A percentile compares a stretch with the other conserved stretches of the same genome.
phyloP scores from a whole-genome alignment of 64 coral and sea anemone genomes.

The Montipora capricornis region DNA sequence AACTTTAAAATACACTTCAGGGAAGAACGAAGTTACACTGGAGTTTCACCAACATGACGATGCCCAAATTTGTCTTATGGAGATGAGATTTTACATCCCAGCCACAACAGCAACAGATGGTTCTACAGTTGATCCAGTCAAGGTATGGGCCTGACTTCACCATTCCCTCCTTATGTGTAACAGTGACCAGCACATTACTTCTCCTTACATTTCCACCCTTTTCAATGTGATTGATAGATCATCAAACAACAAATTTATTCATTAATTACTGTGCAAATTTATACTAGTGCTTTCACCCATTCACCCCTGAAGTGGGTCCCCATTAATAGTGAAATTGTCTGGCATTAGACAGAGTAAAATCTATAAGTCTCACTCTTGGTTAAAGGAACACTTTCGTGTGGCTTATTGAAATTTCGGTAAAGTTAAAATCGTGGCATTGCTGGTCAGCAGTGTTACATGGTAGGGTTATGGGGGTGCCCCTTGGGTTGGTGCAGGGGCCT shows the following conservation, averaged over 20 bases:
- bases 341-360: too few species aligned
- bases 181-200: not conserved
- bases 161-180: not conserved
- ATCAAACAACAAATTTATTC: not conserved
- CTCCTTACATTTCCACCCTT: not conserved
- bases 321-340: too few species aligned
- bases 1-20: conserved; percentile 24
- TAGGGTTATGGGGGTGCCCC: too few species aligned
- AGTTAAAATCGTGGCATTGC: too few species aligned
- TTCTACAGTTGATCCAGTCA: conserved; percentile 87
- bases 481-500: too few species aligned
- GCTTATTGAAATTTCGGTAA: too few species aligned
- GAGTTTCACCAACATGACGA: conserved; percentile 99
- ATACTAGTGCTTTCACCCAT: too few species aligned
- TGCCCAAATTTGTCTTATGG: conserved; percentile 98
- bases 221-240: not conserved
- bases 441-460: too few species aligned
- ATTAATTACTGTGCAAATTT: not conserved
- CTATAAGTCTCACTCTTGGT: too few species aligned
- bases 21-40: conserved; percentile 99
- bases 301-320: too few species aligned
- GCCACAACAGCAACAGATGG: conserved; percentile 74
- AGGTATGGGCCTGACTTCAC: conserved; percentile 41
- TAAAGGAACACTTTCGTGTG: too few species aligned
- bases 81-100: conserved; percentile 99